Conservation (phyloP, 2,888 invertebrate genomes). For the Caenorhabditis macrosperma region DNA sequence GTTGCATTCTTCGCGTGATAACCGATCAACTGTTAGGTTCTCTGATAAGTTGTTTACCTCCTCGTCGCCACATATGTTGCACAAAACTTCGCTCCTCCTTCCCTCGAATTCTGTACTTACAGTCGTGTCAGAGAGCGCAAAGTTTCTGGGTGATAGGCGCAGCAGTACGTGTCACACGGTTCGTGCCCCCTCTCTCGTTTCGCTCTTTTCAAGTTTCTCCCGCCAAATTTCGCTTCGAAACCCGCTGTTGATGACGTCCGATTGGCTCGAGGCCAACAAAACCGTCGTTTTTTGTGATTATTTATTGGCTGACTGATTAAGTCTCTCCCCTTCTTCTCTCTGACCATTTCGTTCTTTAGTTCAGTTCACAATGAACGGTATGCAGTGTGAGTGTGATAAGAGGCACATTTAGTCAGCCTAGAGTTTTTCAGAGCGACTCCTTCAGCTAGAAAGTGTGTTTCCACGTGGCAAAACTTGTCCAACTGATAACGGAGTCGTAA, state of each 20-base stretch:
- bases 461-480: not conserved
- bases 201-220: slow-evolving; percentile 1
- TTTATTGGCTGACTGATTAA: not conserved
- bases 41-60: slow-evolving; percentile 50
- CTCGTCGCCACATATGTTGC: slow-evolving; percentile 26
- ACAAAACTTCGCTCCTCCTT: slow-evolving; percentile 36
- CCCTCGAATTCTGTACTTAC: slow-evolving; percentile 47
- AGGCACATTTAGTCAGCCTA: not conserved
- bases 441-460: no score
- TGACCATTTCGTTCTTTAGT: not conserved
- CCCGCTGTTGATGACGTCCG: not conserved
- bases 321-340: not conserved
- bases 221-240: not conserved
- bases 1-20: slow-evolving; percentile 21
- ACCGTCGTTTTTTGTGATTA: not conserved
- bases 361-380: not conserved
- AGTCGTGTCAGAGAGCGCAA: slow-evolving; percentile 15
- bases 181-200: not conserved
- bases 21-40: slow-evolving; percentile 51
- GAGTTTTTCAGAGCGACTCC: not conserved
- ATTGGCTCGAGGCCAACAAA: slow-evolving; percentile 39
- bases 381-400: not conserved
- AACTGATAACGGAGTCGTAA: not conserved
- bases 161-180: slow-evolving; percentile 12
- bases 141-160: slow-evolving; percentile 3